Percentiles rank a stretch among this genome's conserved stretches.
Conservation (phyloP, 2,797 vertebrate genomes). For the Muscicapa striata region DNA sequence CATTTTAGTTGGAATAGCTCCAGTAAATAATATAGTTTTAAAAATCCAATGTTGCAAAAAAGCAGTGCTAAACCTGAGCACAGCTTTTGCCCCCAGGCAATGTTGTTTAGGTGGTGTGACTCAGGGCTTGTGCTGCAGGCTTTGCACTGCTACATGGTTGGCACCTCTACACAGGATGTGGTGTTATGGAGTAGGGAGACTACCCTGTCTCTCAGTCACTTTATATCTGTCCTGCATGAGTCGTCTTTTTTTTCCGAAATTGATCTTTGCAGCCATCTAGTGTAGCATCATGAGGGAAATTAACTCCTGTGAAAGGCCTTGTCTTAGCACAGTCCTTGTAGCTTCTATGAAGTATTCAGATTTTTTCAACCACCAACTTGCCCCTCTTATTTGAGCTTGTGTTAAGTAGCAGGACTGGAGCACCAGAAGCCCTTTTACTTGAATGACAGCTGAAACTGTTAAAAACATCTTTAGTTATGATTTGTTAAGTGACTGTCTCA, state of each 20-base stretch:
- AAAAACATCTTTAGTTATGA: background rate
- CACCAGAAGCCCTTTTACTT: background rate
- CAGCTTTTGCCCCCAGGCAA: background rate
- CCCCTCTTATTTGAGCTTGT: background rate
- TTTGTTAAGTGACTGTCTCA: background rate
- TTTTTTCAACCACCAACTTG: background rate
- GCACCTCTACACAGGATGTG: background rate
- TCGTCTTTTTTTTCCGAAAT: background rate
- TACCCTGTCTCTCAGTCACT: background rate
- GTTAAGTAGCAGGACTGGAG: background rate
- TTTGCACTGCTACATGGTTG: background rate
- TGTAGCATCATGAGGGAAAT: background rate
- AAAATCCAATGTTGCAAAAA: background rate
- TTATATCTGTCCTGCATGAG: background rate
- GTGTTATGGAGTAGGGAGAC: background rate
- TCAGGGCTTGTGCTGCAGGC: background rate
- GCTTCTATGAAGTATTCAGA: background rate
- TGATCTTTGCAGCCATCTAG: background rate
- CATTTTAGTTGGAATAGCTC: background rate
- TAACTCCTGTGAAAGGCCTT: background rate
- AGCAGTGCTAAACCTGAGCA: background rate
- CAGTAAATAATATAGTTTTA: background rate
- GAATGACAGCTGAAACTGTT: background rate
- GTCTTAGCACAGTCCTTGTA: background rate
- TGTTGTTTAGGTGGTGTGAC: background rate